A percentile compares a stretch with the other conserved stretches of the same genome.
phyloP scores from a whole-genome alignment of 2,888 invertebrate species.

The Nomada lathburiana region DNA sequence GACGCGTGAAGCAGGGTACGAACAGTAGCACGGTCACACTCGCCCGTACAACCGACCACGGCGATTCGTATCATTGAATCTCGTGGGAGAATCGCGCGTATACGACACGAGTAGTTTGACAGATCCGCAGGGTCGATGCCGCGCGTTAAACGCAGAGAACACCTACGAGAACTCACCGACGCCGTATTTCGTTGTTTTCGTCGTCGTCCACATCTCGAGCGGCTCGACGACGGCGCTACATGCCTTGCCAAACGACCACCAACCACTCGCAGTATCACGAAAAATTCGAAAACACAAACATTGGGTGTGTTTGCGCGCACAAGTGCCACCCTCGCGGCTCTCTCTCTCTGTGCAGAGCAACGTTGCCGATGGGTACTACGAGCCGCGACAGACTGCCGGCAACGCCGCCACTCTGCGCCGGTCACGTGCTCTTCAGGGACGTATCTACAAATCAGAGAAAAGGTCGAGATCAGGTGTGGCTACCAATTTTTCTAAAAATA shows the following conservation, averaged over 20 bases:
- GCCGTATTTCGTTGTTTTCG: slow-evolving; percentile 90
- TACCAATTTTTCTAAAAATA: too few species aligned
- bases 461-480: too few species aligned
- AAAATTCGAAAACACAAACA: slow-evolving; percentile 81
- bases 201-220: slow-evolving; percentile 89
- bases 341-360: slow-evolving; percentile 57
- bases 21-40: background rate
- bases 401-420: slow-evolving; percentile 62
- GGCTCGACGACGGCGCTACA: slow-evolving; percentile 71
- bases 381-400: slow-evolving; percentile 60
- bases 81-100: slow-evolving; percentile 5
- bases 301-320: slow-evolving; percentile 81
- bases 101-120: slow-evolving; percentile 62
- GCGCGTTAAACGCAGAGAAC: slow-evolving; percentile 48
- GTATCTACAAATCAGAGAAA: slow-evolving; percentile 8
- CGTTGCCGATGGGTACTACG: slow-evolving; percentile 72
- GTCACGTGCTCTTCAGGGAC: slow-evolving; percentile 62
- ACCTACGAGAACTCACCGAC: slow-evolving; percentile 87
- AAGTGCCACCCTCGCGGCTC: slow-evolving; percentile 71
- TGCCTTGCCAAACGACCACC: slow-evolving; percentile 66
- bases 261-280: slow-evolving; percentile 72
- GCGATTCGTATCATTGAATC: background rate
- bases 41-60: background rate
- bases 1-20: background rate
- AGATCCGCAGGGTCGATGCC: slow-evolving; percentile 63